phyloP scores from a whole-genome alignment of 2,113 vertebrate species.

The Prolemur simus region DNA sequence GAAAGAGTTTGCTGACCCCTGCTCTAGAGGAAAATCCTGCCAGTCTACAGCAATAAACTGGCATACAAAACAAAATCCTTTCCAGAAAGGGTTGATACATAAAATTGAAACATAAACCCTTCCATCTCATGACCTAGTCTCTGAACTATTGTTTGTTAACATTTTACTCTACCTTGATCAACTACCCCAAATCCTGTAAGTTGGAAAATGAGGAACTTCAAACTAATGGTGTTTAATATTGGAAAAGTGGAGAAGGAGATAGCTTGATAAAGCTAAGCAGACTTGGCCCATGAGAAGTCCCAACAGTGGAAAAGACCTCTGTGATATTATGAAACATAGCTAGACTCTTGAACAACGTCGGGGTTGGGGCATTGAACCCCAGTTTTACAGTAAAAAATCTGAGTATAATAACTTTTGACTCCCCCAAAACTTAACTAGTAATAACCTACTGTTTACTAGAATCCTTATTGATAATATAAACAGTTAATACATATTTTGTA shows the following conservation, averaged over 20 bases:
- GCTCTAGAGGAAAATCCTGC: not conserved
- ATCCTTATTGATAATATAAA: not conserved
- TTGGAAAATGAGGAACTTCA: slow-evolving; percentile 3
- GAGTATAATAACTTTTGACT: not conserved
- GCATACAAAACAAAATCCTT: not conserved
- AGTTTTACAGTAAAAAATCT: not conserved
- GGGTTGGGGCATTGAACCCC: not conserved
- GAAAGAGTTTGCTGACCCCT: not conserved
- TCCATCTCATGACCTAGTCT: not conserved
- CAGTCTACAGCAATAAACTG: slow-evolving; percentile 11
- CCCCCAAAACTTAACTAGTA: not conserved
- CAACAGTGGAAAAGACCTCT: slow-evolving; percentile 19
- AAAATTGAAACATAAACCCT: slow-evolving; percentile 9
- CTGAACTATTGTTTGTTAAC: slow-evolving; percentile 10
- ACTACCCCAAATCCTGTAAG: not conserved
- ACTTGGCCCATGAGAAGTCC: not conserved
- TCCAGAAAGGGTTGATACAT: not conserved
- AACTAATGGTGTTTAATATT: not conserved
- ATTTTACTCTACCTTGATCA: not conserved
- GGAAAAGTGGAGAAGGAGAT: not conserved
- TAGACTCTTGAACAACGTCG: not conserved
- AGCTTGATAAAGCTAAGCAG: not conserved
- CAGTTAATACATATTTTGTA: not conserved
- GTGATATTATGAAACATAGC: slow-evolving; percentile 25
- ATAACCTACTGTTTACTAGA: not conserved